Evolutionary conservation across 2,113 vertebrate genomes (phyloP), one percentile per base, ranked within the genome.

Genomic region (Theristicus caerulescens): DNA sequence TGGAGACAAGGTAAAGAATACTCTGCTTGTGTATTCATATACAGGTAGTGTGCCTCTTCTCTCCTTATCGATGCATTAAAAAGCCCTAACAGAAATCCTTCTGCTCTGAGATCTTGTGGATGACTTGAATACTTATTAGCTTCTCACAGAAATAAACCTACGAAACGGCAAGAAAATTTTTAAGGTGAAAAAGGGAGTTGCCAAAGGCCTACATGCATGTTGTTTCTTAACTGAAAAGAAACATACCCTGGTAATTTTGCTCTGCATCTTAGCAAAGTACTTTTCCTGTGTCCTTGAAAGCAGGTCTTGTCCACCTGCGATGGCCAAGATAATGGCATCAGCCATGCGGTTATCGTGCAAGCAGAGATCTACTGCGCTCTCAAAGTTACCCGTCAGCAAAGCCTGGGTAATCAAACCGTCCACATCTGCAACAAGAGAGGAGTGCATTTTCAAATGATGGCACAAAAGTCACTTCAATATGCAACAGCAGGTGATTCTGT

Each of bases 391-490:
- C 2, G 97, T 99, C 91, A 99, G 98, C 97, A 99, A 96, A 21
- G 99, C 99, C 95, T 99, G 99, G 8, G 99, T 99, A 95, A 99
- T 99, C 95, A 99, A 98, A 18, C 99, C 99, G n/a, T 99, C 99
- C 89, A 99, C 98, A 95, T 99, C 99, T 99, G 95, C 27, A 97
- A 96, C 0, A 26, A 94, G 24, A 94, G 19, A 97, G 38, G 13
- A 62, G 31, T 6, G 12, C 40, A 13, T 52, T 65, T 94, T 55
- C 89, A 85, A 84, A 54, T 4, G 27, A 59, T 42, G 40, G 59
- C 80, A 89, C 52, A 54, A 61, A 21, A 89, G 57, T 29, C 82
- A 71, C 4, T 15, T 57, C 16, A 47, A 47, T 13, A 46, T 16
- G 34, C 54, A 92, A 51, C 59, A 67, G 59, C 22, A 76, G 31